A percentile compares a stretch with the other conserved stretches of the same genome.
These are phyloP conservation scores for Glyptemys insculpta DNA, from an alignment of 2,797 vertebrate species.

Conservation along the genomic window DNA sequence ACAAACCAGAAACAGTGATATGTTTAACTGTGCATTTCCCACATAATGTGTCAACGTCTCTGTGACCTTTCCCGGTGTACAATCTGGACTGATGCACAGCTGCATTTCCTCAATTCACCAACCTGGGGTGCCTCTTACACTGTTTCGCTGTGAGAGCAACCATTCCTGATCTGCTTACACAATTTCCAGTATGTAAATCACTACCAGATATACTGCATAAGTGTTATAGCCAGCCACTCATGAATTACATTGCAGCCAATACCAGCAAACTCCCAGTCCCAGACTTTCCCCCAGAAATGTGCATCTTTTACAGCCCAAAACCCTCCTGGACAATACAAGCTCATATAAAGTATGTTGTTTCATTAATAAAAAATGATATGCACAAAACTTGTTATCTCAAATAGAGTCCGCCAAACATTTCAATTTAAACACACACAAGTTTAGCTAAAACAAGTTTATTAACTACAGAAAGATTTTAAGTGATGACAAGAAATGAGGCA, in stretches of 20 bases:
- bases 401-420: background rate
- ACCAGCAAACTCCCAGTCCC: background rate
- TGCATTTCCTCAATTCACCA: background rate
- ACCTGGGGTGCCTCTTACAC: background rate
- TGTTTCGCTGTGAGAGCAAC: background rate
- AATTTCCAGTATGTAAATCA: background rate
- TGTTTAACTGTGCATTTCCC: background rate
- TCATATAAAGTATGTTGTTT: background rate
- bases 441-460: background rate
- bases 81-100: background rate
- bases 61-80: background rate
- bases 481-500: background rate
- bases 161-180: background rate
- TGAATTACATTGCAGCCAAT: background rate
- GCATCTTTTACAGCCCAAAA: background rate
- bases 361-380: background rate
- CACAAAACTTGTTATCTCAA: background rate
- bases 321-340: background rate
- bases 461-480: background rate
- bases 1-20: background rate
- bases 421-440: background rate
- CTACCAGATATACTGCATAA: background rate
- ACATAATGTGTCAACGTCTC: background rate
- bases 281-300: background rate
- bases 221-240: background rate